Percentiles rank a stretch among this genome's conserved stretches.
These are phyloP conservation scores for Thymelicus acteon DNA, from an alignment of 2,888 invertebrate species.

Conservation along the genomic window DNA sequence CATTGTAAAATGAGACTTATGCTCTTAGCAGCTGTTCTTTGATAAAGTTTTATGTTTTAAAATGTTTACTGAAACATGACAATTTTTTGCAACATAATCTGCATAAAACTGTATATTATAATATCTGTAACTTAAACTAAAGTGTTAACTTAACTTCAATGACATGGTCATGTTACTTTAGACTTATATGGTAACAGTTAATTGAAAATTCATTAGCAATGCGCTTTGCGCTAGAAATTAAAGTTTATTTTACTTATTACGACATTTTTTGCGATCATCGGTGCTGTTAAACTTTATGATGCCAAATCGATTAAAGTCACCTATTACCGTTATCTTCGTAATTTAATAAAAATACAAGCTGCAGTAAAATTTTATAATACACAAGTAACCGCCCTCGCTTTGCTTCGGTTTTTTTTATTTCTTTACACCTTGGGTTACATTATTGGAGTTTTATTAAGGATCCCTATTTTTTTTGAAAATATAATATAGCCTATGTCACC, in stretches of 20 bases:
- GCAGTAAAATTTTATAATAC: background rate
- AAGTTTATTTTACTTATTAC: slow-evolving; percentile 11
- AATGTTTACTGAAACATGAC: background rate
- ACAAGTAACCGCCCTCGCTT: too few relatives aligned
- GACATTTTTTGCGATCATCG: background rate
- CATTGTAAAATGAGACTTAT: background rate
- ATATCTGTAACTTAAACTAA: background rate
- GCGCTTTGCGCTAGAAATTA: background rate
- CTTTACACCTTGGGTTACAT: too few relatives aligned
- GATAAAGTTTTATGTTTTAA: background rate
- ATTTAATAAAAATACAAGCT: slow-evolving; percentile 51
- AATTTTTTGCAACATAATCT: background rate
- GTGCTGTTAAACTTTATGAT: slow-evolving; percentile 59
- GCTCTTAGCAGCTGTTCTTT: background rate
- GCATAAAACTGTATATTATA: background rate
- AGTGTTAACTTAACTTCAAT: slow-evolving; percentile 3
- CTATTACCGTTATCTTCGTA: slow-evolving; percentile 47
- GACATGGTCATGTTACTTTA: background rate
- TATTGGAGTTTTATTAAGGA: too few relatives aligned
- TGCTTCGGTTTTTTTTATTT: too few relatives aligned
- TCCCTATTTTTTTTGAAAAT: too few relatives aligned
- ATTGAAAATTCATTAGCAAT: slow-evolving; percentile 7
- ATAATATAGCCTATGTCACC: too few relatives aligned
- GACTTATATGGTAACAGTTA: slow-evolving; percentile 15
- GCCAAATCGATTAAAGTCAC: slow-evolving; percentile 61